Evolutionary conservation across 2,888 invertebrate species (phyloP), one percentile per base, ranked within the genome.

Genomic region (Lepetodrilus schrolli): DNA sequence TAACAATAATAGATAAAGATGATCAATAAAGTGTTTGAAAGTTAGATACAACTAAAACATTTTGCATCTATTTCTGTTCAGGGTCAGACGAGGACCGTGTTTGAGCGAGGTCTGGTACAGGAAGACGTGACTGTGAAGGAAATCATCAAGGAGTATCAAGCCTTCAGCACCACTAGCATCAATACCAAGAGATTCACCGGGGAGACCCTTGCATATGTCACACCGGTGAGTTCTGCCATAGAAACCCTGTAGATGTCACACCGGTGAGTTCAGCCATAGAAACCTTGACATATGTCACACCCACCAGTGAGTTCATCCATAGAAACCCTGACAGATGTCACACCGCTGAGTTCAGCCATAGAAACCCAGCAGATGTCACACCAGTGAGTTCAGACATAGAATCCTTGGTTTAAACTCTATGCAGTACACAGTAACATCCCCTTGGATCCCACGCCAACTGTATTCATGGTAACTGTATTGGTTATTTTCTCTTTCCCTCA

Each of bases 161-260:
- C 94, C 0, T 96, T 95, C 90, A 94, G 93, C 86, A 93, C 94
- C 84, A 93, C 95, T 70, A 94, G 94, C 2, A 91, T 92, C 13
- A 85, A 88, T 23, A 87, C 92, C 0, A 93, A 93, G 74, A 93
- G 93, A 82, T 95, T 95, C 85, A 92, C 93, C 77, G 94, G 94
- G 65, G 92, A 94, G n/a, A 94, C 95, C 17, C 91, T 98, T 77
- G 98, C 96, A 74, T 98, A 96, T 91, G 95, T 97, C 51, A 98
- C 98, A 58, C 97, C 97, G 74, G 97, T 95, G 91, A 91, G 92
- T 92, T 37, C 37, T 50, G 10, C n/a, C n/a, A n/a, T 38, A 20
- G 30, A 48, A 70, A 26, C 17, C 91, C 98, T 77, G 98, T 96
- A 74, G 98, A 96, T 91, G 95, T 97, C 51, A 98, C 98, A 58